phyloP scores from a whole-genome alignment of 2,113 vertebrate genomes.

The Actenoides lindsayi region DNA sequence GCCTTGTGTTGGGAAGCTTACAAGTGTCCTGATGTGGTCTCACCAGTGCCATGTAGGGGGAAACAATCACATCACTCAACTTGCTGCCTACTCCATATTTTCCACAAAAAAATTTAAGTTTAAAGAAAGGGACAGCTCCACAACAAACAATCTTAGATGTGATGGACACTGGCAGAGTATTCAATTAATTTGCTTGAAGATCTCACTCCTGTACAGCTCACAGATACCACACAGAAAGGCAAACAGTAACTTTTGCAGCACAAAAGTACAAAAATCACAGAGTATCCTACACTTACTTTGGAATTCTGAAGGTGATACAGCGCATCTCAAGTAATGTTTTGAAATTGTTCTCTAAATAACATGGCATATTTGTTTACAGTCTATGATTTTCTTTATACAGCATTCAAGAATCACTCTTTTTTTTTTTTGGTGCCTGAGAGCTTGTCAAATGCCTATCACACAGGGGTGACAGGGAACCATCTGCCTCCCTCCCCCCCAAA shows the following conservation, averaged over 20 bases:
- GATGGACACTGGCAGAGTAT: rapidly evolving
- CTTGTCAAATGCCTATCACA: constrained; percentile 26
- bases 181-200: too few species aligned
- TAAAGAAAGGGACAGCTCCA: rapidly evolving
- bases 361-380: constrained; percentile 34
- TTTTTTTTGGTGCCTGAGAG: background rate
- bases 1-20: background rate
- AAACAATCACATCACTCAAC: background rate
- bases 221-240: background rate
- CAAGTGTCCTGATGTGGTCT: background rate
- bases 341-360: background rate
- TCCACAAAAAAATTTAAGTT: background rate
- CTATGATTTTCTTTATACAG: background rate
- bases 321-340: background rate
- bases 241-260: background rate
- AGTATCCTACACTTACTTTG: background rate
- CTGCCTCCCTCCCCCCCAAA: constrained; percentile 7
- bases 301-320: background rate
- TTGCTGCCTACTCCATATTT: background rate
- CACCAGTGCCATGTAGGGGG: background rate
- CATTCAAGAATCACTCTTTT: background rate
- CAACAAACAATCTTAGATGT: rapidly evolving
- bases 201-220: background rate
- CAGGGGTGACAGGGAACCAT: constrained; percentile 38
- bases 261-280: background rate